A percentile compares a stretch with the other conserved stretches of the same genome.
These are phyloP conservation scores for Amphiduros pacificus DNA, from an alignment of 2,888 invertebrate species.

Conservation along the genomic window DNA sequence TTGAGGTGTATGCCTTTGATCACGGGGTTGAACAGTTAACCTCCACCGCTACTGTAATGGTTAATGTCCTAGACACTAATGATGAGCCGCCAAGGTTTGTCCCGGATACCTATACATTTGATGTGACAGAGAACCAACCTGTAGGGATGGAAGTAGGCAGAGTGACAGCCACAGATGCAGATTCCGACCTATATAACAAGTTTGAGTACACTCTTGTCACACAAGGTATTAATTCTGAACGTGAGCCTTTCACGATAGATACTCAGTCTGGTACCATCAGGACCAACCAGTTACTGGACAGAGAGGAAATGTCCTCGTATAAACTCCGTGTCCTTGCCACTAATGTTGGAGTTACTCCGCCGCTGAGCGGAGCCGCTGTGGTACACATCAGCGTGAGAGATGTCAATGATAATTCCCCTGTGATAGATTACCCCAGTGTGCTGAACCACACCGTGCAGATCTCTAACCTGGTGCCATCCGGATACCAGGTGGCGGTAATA, in stretches of 20 bases:
- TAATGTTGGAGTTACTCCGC: slow-evolving; percentile 6
- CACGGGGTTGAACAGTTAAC: slow-evolving; percentile 77
- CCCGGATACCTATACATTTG: slow-evolving; percentile 4
- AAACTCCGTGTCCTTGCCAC: slow-evolving; percentile 8
- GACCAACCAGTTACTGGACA: slow-evolving; percentile 11
- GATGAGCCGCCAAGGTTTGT: slow-evolving; percentile 22
- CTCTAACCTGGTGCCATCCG: slow-evolving; percentile 16
- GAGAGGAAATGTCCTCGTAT: slow-evolving; percentile 16
- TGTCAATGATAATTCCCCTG: slow-evolving; percentile 19
- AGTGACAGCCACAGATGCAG: slow-evolving; percentile 11
- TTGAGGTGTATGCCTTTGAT: slow-evolving; percentile 81
- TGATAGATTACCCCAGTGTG: slow-evolving; percentile 14
- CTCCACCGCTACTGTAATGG: slow-evolving; percentile 76
- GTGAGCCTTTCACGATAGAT: slow-evolving; percentile 11
- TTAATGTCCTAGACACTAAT: slow-evolving; percentile 19
- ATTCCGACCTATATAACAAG: slow-evolving; percentile 9
- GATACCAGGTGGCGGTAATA: slow-evolving; percentile 9
- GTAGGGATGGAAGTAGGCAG: slow-evolving; percentile 14
- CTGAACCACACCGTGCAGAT: slow-evolving; percentile 13
- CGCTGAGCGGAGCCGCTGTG: slow-evolving; percentile 7
- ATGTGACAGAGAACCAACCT: slow-evolving; percentile 24
- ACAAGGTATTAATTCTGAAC: neutral
- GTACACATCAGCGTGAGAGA: slow-evolving; percentile 15
- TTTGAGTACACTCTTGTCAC: slow-evolving; percentile 8
- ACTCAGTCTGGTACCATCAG: slow-evolving; percentile 11